Conservation (phyloP, 2,113 vertebrate species). For the Malaclemys terrapin region DNA sequence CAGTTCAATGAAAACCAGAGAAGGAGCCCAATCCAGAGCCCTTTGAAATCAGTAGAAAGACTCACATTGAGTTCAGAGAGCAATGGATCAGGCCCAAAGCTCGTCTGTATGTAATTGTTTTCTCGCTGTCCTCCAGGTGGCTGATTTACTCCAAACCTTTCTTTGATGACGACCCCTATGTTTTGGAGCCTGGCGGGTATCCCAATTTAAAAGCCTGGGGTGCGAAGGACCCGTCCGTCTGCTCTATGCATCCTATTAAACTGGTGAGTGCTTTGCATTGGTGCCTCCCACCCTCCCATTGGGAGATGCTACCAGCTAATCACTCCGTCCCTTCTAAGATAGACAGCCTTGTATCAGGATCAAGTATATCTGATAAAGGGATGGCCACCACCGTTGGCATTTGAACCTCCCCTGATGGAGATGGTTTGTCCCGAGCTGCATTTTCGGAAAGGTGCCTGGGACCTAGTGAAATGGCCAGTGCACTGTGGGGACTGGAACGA, state of each 20-base stretch:
- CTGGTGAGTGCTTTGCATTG: conserved; percentile 79
- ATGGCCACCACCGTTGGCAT: background rate
- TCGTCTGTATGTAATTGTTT: background rate
- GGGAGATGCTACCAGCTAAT: background rate
- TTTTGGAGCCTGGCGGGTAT: conserved; percentile 93
- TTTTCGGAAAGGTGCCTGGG: background rate
- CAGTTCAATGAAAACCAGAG: background rate
- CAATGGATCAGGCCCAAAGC: background rate
- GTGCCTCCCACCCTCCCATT: too few relatives aligned
- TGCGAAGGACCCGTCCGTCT: conserved; percentile 84
- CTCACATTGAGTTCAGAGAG: background rate
- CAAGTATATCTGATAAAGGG: background rate
- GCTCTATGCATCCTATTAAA: conserved; percentile 91
- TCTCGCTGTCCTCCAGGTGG: conserved; percentile 83
- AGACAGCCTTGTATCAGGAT: background rate
- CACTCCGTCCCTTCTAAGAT: background rate
- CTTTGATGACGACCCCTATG: conserved; percentile 88
- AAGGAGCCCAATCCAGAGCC: accelerated
- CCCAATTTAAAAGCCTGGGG: conserved; percentile 89
- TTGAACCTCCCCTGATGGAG: background rate
- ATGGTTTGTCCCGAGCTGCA: too few relatives aligned
- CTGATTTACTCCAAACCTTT: conserved; percentile 91
- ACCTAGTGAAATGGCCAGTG: background rate
- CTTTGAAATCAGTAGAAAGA: background rate
- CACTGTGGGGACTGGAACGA: background rate